Evolutionary conservation across 30 jellyfish, hydroid and myxozoan genomes (phyloP), one percentile per base, ranked within the genome.

Genomic region (Hydractinia echinata): DNA sequence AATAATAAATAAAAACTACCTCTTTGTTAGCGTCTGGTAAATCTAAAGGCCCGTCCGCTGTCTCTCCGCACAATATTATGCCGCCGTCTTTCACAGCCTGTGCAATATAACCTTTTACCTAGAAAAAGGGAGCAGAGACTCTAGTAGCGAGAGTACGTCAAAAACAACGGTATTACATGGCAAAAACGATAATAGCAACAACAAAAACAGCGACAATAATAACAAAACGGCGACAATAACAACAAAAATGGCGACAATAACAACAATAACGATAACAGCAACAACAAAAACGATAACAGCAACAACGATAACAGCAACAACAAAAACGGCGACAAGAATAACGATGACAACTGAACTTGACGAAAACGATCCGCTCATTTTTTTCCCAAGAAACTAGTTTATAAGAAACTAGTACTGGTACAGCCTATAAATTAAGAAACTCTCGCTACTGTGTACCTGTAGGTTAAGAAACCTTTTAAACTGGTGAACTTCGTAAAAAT

Each of bases 21-120:
- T 83, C 55, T 66, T 71, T 86, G 83, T 82, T 82, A 55, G 67
- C 82, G 8, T 86, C 96, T 6, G 97, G 97, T 51, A 91, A 83
- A 48, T 77, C 84, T 44, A 82, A 55, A 8, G 90, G 95, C 14
- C 61, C 86, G 54, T 91, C 89, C 49, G 74, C 79, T 53, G 86
- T 94, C 53, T 91, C 97, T 6, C 97, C 97, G 64, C 97, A 86
- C 51, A 86, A 83, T n/a, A 91, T 80, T 19, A 50, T 86, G 5
- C 97, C 96, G 6, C 97, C 97, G 30, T 91, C 96, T 64, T 86
- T 83, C 2, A 20, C 76, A 7, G 95, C 97, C 4, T 39, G 79
- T 54, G 55, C 67, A 3, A 86, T 66, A 67, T 66, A 91, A 50
- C 73, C 10, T 67, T 82, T 91, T 15, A 91, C 97, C 97, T 91